Percentiles rank a stretch among this genome's conserved stretches.
These are phyloP conservation scores for Apocheima hispidaria DNA, from an alignment of 2,888 invertebrate genomes.

Conservation along the genomic window DNA sequence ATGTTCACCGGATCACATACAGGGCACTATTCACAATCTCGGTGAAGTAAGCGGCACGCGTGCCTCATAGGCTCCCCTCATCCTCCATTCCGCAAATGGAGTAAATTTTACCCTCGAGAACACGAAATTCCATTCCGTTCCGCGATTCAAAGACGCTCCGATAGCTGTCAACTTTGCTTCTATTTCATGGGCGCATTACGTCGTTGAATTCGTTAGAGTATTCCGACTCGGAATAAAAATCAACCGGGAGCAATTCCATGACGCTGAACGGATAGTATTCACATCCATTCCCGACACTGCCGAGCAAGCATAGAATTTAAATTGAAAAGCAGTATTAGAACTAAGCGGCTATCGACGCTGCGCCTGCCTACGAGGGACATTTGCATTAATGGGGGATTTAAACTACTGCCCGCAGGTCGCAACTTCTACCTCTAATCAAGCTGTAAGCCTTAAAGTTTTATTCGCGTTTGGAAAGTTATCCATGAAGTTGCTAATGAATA, in stretches of 20 bases:
- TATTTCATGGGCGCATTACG: conserved; percentile 45
- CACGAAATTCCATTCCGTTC: conserved; percentile 50
- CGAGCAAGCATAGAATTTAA: conserved; percentile 32
- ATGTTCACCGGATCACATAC: conserved; percentile 14
- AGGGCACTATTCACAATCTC: conserved; percentile 27
- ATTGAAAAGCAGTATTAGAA: conserved; percentile 31
- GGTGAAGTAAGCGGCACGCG: conserved; percentile 22
- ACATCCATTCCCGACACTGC: conserved; percentile 19
- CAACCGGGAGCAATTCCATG: conserved; percentile 46
- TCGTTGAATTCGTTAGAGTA: conserved; percentile 35
- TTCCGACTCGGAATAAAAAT: conserved; percentile 43
- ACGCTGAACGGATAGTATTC: conserved; percentile 32
- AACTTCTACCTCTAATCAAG: conserved; percentile 36
- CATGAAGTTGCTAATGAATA: conserved; percentile 44
- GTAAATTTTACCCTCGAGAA: conserved; percentile 50
- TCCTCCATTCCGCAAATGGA: conserved; percentile 47
- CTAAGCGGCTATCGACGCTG: conserved; percentile 21
- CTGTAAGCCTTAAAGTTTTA: conserved; percentile 43
- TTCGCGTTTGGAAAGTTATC: conserved; percentile 44
- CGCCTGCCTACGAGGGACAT: conserved; percentile 31
- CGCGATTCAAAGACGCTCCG: conserved; percentile 46
- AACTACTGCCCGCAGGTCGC: conserved; percentile 29
- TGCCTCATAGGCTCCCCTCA: conserved; percentile 23
- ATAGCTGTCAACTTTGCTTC: conserved; percentile 55
- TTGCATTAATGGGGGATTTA: conserved; percentile 36